Base-by-base conservation (phyloP, 1,140 invertebrate species). In the Liolophura sinensis region DNA sequence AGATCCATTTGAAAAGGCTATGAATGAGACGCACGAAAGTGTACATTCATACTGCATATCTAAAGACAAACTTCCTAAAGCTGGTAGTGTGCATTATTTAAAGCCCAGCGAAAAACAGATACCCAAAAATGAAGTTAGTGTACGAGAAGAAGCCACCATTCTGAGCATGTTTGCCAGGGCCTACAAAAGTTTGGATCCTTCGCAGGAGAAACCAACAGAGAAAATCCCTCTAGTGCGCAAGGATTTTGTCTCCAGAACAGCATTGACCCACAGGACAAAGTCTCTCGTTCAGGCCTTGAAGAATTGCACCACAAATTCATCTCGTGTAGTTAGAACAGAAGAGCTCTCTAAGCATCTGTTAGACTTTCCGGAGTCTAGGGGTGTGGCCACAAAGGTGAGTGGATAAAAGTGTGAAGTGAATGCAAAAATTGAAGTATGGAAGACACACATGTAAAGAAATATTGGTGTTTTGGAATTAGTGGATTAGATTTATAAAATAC, bases 281-380 rank as follows among this genome's bases (percentile, higher is more conserved):
- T 89, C 91, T 72, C 86, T 93, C 48, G 87, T 92, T 63, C 87
- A 86, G 18, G 88, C 88, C 22, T 85, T 93, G 48, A 82, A 83
- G 27, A 83, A 83, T 25, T 89, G 91, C 0, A 86, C 88, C 71
- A 89, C 86, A 5, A 78, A 82, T 27, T 79, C 85, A n/a, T 89
- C 89, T 3, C 87, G 87, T 64, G 74, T 88, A 51, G 86, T 85
- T 50, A 83, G 90, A 67, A 78, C 90, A 1, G 89, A 92, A 73
- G 89, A 91, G 77, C 85, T 94, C 25, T 88, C 90, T 52, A 80
- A 83, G 14, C 91, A 93, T 78, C 78, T 94, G 0, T 86, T 89
- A 59, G 87, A 90, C 64, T 92, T 90, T 84, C 90, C 91, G 0
- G 89, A 92, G 75, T 88, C 91, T 4, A 89, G 89, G 73, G 87